Conservation (phyloP, 1,140 invertebrate species). For the Aradophagus sp. region DNA sequence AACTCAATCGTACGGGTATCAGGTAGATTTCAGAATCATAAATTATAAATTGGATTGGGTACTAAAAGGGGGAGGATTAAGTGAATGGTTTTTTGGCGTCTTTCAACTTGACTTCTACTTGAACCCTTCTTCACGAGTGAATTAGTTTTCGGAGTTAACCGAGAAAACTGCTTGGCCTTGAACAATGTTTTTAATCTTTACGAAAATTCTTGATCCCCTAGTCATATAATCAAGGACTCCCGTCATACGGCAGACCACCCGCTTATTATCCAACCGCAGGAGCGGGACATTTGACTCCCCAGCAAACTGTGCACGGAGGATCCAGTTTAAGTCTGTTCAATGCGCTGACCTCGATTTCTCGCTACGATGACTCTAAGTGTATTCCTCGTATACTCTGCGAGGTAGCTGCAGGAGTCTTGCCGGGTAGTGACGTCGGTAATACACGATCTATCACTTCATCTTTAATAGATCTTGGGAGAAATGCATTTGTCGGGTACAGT, state of each 20-base stretch:
- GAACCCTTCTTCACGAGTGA: conserved; percentile 34
- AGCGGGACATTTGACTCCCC: conserved; percentile 49
- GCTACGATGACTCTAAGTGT: conserved; percentile 85
- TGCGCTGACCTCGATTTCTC: conserved; percentile 82
- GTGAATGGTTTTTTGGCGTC: conserved; percentile 45
- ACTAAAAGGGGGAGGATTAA: conserved; percentile 12
- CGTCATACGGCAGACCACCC: conserved; percentile 47
- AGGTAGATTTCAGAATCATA: conserved; percentile 40
- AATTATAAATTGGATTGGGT: conserved; percentile 35
- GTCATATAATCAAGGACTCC: conserved; percentile 32
- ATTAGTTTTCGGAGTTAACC: conserved; percentile 11
- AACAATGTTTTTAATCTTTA: conserved; percentile 46
- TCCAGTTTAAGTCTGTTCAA: conserved; percentile 69
- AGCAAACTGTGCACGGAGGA: conserved; percentile 37
- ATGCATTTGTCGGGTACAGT: conserved; percentile 79
- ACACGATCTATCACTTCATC: conserved; percentile 42
- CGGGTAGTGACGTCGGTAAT: conserved; percentile 65
- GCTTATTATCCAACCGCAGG: conserved; percentile 47
- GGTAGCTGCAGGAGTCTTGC: conserved; percentile 79
- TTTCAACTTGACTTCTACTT: conserved; percentile 28
- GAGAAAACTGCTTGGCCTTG: conserved; percentile 14
- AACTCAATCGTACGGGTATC: conserved; percentile 34
- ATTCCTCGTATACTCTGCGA: conserved; percentile 86
- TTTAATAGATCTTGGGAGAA: conserved; percentile 72
- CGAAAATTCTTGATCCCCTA: conserved; percentile 45